Evolutionary conservation across 1,140 invertebrate species (phyloP), one percentile per base, ranked within the genome.

Genomic region (Ceratoteleas bidentatus): DNA sequence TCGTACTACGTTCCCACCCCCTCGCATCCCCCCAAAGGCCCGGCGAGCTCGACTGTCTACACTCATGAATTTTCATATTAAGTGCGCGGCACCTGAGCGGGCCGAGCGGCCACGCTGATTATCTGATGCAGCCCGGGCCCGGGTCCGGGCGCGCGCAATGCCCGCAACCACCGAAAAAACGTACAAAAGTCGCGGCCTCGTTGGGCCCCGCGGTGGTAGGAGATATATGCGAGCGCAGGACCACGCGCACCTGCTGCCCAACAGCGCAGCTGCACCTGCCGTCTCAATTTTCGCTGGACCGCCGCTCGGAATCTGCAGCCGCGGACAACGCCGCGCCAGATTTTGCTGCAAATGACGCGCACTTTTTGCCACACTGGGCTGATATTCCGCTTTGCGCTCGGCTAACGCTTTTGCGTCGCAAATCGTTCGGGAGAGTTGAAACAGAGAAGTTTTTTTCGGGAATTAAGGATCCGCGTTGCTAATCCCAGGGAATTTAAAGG

Each of bases 221-320:
- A 77, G 74, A 77, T 77, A 69, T 75, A 72, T 85, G 84, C 68
- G 83, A 60, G 66, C 60, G 57, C 6, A 72, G 64, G 70, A 80
- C 53, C 75, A 70, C 78, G 81, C 70, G 70, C 84, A 85, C 84
- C 84, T 84, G 84, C 81, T 65, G 74, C 52, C 64, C 24, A 64
- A 57, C 66, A 74, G 60, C 61, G 60, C 52, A n/a, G n/a, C 52
- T 81, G 84, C 85, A 86, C 82, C 85, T 86, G 85, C 82, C 79
- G 83, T 84, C 84, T 85, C 84, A 85, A 84, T 84, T 84, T 80
- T 82, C 82, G 64, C n/a, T 62, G 70, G 65, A 79, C 66, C 77
- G 60, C 69, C 61, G 62, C 50, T n/a, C 56, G 74, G 78, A 84
- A 84, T 84, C 75, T 78, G 60, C 79, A 81, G 52, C 74, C 61